phyloP scores from a whole-genome alignment of 1,140 invertebrate species.

The Cotesia chilonis region DNA sequence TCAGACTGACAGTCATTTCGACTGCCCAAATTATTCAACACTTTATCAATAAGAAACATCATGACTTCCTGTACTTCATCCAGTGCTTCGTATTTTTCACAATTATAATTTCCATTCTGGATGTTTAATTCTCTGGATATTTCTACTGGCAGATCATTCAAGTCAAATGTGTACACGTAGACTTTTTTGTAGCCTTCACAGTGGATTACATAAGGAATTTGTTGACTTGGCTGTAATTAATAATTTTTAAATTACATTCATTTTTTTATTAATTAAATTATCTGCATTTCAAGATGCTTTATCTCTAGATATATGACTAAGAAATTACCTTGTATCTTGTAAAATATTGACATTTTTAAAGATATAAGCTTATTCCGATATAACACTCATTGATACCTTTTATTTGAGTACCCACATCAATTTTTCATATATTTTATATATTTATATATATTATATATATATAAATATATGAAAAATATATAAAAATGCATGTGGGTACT shows the following conservation, averaged over 20 bases:
- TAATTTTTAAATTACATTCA: not conserved
- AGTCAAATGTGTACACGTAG: not conserved
- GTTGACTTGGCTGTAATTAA: not conserved
- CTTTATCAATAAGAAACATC: not conserved
- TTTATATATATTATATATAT: too few species aligned
- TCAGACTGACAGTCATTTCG: too few species aligned
- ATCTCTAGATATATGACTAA: too few species aligned
- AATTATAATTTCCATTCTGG: not conserved
- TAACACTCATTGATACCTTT: too few species aligned
- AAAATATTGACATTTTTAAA: too few species aligned
- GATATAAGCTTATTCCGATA: too few species aligned
- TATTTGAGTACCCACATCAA: too few species aligned
- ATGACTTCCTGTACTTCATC: not conserved
- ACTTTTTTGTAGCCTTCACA: constrained; percentile 1
- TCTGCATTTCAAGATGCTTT: too few species aligned
- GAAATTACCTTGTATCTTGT: too few species aligned
- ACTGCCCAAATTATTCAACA: not conserved
- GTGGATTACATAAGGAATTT: not conserved
- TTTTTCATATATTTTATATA: too few species aligned
- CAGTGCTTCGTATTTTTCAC: not conserved
- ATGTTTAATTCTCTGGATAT: not conserved
- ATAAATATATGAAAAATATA: too few species aligned
- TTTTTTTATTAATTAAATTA: not conserved
- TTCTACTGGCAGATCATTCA: not conserved
- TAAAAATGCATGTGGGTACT: too few species aligned